Evolutionary conservation across 2,113 vertebrate species (phyloP).

Genomic region (Cebus imitator): DNA sequence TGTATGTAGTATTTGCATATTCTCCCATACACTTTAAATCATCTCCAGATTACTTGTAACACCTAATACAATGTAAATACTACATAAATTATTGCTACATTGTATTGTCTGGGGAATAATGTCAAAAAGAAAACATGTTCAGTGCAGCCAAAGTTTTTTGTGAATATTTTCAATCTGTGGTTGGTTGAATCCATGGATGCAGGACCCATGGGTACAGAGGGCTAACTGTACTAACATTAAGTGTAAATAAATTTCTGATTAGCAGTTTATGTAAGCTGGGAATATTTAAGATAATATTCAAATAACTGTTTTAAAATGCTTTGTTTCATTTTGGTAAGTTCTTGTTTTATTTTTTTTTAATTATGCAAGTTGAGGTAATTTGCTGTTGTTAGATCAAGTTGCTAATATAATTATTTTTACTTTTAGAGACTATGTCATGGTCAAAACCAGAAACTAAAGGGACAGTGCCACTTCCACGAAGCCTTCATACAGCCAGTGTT

Average conservation of each 20-base stretch:
- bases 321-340: constrained; percentile 43
- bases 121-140: not conserved
- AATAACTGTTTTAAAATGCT: constrained; percentile 19
- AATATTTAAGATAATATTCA: constrained; percentile 36
- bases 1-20: not conserved
- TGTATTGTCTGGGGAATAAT: not conserved
- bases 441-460: constrained; percentile 92
- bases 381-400: constrained; percentile 20
- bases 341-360: not conserved
- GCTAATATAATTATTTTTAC: constrained; percentile 69
- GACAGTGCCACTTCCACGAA: constrained; percentile 91
- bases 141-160: not conserved
- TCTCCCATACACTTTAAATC: not conserved
- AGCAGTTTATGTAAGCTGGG: not conserved
- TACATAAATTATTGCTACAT: not conserved
- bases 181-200: not conserved
- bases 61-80: not conserved
- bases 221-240: not conserved
- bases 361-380: constrained; percentile 21
- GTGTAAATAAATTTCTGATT: constrained; percentile 3
- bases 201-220: not conserved
- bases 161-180: not conserved
- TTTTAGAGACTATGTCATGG: constrained; percentile 96
- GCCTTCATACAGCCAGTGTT: constrained; percentile 95
- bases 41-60: not conserved